Percentiles rank a stretch among this genome's conserved stretches.
Conservation (phyloP, 2,797 vertebrate genomes). For the Eulemur rubriventer region DNA sequence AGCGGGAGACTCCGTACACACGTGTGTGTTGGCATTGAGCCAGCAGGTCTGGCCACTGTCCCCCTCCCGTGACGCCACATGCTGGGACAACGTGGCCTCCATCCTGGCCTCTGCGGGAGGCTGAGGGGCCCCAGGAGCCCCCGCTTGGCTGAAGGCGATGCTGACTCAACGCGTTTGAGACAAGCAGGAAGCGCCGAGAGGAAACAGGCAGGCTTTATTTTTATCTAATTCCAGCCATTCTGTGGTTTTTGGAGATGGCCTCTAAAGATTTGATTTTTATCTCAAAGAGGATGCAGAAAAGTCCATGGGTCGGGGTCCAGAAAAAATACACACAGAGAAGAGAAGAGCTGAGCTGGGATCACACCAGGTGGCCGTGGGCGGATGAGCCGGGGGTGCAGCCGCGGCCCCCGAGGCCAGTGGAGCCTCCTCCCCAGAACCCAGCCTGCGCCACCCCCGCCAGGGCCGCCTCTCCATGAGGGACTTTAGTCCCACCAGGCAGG, state of each 20-base stretch:
- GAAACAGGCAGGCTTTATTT: slow-evolving; percentile 57
- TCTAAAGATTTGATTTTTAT: slow-evolving; percentile 62
- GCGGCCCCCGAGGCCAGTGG: accelerated
- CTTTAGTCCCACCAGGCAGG: too few relatives aligned
- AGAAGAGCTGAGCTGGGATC: not conserved
- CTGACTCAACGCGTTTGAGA: not conserved
- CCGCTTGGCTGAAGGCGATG: not conserved
- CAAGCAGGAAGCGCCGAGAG: not conserved
- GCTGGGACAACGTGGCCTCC: not conserved
- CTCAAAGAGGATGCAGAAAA: slow-evolving; percentile 15
- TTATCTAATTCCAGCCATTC: not conserved
- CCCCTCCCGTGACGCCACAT: not conserved
- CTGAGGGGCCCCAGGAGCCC: not conserved
- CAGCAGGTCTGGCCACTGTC: not conserved
- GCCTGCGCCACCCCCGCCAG: not conserved
- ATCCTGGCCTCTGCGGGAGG: not conserved
- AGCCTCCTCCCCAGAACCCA: not conserved
- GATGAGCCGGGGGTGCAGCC: not conserved
- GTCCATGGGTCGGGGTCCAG: slow-evolving; percentile 46
- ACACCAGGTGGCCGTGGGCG: not conserved
- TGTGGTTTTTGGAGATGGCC: slow-evolving; percentile 60
- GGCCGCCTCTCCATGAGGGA: not conserved
- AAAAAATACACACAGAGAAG: not conserved
- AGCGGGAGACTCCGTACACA: not conserved
- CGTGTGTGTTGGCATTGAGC: accelerated